Percentiles rank a stretch among this genome's conserved stretches.
These are phyloP conservation scores for Philypnodon macrostomus DNA, from an alignment of 2,797 vertebrate species.

Conservation along the genomic window DNA sequence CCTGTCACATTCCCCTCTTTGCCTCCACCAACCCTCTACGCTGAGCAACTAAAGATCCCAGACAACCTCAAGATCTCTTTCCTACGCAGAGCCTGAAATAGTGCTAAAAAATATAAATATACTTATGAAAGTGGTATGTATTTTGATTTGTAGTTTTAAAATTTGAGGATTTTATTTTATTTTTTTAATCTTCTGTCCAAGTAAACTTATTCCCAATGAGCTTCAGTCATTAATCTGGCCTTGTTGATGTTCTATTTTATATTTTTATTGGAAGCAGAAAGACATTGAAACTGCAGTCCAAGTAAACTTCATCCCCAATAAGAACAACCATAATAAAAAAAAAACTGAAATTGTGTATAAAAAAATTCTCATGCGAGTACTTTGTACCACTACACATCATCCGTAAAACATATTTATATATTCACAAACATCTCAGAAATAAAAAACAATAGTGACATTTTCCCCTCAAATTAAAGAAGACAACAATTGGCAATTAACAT, in stretches of 20 bases:
- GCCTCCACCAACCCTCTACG: slow-evolving; percentile 44
- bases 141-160: no score
- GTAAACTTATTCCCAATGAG: no score
- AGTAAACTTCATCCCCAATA: slow-evolving; percentile 70
- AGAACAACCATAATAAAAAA: slow-evolving; percentile 73
- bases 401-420: slow-evolving; percentile 84
- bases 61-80: slow-evolving; percentile 77
- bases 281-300: slow-evolving; percentile 70
- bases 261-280: slow-evolving; percentile 83
- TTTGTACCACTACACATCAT: slow-evolving; percentile 82
- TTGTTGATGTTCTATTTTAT: no score
- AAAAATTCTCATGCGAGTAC: slow-evolving; percentile 83
- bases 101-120: no score
- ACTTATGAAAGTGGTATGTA: no score
- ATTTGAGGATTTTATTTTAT: no score
- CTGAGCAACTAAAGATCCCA: slow-evolving; percentile 75
- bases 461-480: slow-evolving; percentile 71
- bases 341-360: slow-evolving; percentile 83
- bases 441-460: slow-evolving; percentile 76
- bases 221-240: no score
- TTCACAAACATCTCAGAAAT: slow-evolving; percentile 84
- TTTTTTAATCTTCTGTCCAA: no score
- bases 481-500: slow-evolving; percentile 76
- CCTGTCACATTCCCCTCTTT: slow-evolving; percentile 77
- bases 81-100: slow-evolving; percentile 64